Percentiles rank a stretch among this genome's conserved stretches.
phyloP scores from a whole-genome alignment of 2,797 vertebrate genomes.

The Alauda arvensis region DNA sequence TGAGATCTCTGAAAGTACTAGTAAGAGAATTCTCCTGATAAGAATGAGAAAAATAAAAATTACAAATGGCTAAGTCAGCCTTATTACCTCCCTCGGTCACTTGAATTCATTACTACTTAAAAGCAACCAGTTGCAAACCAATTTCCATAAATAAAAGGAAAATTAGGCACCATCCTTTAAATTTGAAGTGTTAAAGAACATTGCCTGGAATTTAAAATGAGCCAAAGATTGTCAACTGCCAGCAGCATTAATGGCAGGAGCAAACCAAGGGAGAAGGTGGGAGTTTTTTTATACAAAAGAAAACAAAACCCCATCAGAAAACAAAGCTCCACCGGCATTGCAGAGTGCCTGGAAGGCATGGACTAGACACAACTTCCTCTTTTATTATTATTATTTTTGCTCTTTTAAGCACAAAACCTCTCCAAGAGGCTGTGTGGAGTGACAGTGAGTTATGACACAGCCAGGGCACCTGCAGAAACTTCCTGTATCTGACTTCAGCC shows the following conservation, averaged over 20 bases:
- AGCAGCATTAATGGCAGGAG: background rate
- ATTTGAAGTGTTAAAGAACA: background rate
- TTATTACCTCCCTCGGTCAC: background rate
- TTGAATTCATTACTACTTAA: background rate
- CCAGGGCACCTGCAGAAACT: background rate
- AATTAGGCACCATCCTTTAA: background rate
- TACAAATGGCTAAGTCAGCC: background rate
- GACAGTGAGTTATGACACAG: background rate
- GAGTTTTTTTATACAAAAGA: background rate
- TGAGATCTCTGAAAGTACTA: background rate
- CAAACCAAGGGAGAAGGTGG: background rate
- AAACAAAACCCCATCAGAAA: background rate
- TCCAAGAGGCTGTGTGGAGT: background rate
- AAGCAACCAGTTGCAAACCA: background rate
- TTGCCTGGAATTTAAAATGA: background rate
- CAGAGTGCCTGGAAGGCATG: background rate
- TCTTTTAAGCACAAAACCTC: background rate
- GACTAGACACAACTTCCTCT: background rate
- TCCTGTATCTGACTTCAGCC: background rate
- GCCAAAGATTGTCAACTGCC: background rate
- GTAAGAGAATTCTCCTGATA: background rate
- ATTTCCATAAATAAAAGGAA: background rate
- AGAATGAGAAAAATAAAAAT: background rate
- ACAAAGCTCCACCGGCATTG: background rate
- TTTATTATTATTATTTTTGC: background rate